Base-by-base conservation (phyloP, 92 coral and sea anemone genomes). In the Epizoanthus illoricatus region DNA sequence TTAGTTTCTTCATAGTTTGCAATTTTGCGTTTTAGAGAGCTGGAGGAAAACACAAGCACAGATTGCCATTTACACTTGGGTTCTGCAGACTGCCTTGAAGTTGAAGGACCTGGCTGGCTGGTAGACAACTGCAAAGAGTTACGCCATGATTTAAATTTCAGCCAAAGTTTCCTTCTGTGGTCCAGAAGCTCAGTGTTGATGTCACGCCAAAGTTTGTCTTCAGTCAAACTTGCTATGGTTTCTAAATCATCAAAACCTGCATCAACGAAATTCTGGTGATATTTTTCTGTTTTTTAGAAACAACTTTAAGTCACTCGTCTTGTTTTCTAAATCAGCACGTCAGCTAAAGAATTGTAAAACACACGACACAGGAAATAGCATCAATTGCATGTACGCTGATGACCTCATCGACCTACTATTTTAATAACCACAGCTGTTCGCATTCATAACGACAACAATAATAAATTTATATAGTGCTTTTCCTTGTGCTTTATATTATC, bases 181-280 rank as follows among this genome's bases (percentile, higher is more conserved):
- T 20, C 63, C 63, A 58, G 17, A 15, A 58, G 63, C 20, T 58
- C 63, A 13, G 15, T 58, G 18, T 58, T 58, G 63, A 58, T 58
- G 63, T 58, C 63, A 4, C 20, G 17, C 63, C 20, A 0, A 15
- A 58, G 63, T 58, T 58, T 20, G 17, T 58, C 63, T 58, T 58
- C 63, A 58, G 18, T 58, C 63, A 58, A n/a, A n/a, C 63, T 58
- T 13, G 63, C 63, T 23, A 76, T 23, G 17, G 75, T 55, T 57
- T 81, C 85, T 69, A 81, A 71, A 69, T 71, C 75, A 71, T 81
- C 85, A 42, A 45, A 81, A 18, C 85, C 76, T 69, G 69, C 78
- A 69, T 68, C 85, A 23, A 64, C 33, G 69, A 81, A 69, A 28
- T 68, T 69, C 69, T 80, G 49, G 43, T 65, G 36, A 55, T 45